A percentile compares a stretch with the other conserved stretches of the same genome.
These are phyloP conservation scores for Gymnodraco acuticeps DNA, from an alignment of 2,797 vertebrate species.

Conservation along the genomic window DNA sequence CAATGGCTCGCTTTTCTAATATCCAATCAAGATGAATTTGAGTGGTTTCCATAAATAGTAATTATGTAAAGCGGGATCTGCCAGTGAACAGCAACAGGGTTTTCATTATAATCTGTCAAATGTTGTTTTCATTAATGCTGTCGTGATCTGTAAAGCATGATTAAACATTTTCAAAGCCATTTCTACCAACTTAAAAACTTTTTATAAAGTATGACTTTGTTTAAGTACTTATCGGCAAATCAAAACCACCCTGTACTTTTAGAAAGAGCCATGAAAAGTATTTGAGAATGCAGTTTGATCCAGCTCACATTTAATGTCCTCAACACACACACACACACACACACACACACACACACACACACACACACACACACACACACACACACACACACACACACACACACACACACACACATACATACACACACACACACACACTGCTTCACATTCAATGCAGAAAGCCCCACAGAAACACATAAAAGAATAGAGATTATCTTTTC, in stretches of 20 bases:
- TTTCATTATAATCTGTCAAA: neutral
- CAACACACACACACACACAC: conserved; percentile 13
- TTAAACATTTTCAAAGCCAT: conserved; percentile 11
- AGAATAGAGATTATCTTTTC: conserved; percentile 52
- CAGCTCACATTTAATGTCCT: conserved; percentile 4
- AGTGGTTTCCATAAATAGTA: neutral
- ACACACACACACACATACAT: conserved; percentile 23
- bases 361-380: neutral
- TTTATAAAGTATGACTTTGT: conserved; percentile 35
- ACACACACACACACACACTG: conserved; percentile 27
- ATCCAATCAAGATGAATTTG: neutral
- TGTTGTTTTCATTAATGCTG: conserved; percentile 21
- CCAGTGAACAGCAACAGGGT: neutral
- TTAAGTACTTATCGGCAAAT: conserved; percentile 35
- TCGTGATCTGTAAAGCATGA: conserved; percentile 26
- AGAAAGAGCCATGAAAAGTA: conserved; percentile 24
- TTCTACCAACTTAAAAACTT: conserved; percentile 13
- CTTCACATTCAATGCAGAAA: conserved; percentile 36
- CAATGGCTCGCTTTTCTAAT: neutral
- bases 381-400: conserved; percentile 25
- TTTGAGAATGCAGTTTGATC: conserved; percentile 26
- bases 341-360: conserved; percentile 24
- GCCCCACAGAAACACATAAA: conserved; percentile 33
- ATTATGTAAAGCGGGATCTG: neutral
- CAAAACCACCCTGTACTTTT: conserved; percentile 31